Percentiles rank a stretch among this genome's conserved stretches.
Conservation (phyloP, 1,140 invertebrate species). For the Brachionus sp. region DNA sequence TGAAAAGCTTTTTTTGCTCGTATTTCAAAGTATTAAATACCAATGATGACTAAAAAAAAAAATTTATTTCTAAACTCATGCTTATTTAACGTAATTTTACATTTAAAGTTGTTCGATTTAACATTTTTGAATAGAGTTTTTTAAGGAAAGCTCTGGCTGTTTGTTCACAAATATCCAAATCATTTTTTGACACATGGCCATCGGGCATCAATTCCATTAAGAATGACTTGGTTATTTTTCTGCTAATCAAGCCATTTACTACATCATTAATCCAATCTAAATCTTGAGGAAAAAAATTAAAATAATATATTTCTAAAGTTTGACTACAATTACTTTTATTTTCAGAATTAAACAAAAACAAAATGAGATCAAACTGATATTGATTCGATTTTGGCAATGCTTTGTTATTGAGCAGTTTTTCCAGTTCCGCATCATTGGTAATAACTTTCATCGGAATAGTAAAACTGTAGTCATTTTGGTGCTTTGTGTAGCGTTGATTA, state of each 20-base stretch:
- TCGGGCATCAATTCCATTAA: background rate
- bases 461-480: constrained; percentile 32
- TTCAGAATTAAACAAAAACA: background rate
- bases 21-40: background rate
- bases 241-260: constrained; percentile 14
- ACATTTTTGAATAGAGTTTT: constrained; percentile 41
- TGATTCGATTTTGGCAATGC: background rate
- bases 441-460: constrained; percentile 33
- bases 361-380: constrained; percentile 36
- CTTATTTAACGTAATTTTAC: background rate
- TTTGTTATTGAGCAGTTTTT: background rate
- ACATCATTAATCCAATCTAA: background rate
- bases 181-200: background rate
- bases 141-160: constrained; percentile 26
- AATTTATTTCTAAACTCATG: background rate
- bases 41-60: background rate
- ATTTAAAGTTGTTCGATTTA: constrained; percentile 21
- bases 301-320: background rate
- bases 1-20: background rate
- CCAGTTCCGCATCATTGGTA: background rate
- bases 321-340: background rate
- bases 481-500: constrained; percentile 12
- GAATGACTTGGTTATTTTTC: constrained; percentile 36
- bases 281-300: background rate
- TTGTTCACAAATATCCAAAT: background rate